A percentile compares a stretch with the other conserved stretches of the same genome.
Evolutionary conservation across 1,140 invertebrate species (phyloP).

Genomic region (Micrasema longulum): DNA sequence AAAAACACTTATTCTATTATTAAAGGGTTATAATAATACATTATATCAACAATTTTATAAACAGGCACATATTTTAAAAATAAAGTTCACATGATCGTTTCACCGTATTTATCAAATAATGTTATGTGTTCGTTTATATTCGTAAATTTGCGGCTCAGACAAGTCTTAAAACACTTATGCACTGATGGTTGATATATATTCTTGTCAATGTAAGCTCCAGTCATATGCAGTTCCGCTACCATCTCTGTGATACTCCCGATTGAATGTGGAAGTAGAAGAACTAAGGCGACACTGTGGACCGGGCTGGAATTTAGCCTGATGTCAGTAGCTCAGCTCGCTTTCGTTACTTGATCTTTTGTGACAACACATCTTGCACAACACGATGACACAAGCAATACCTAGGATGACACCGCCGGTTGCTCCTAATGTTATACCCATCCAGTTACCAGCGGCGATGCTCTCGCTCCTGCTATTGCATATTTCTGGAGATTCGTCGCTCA

Average conservation of each 20-base stretch:
- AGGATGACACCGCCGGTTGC: constrained; percentile 61
- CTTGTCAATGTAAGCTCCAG: constrained; percentile 68
- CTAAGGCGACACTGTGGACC: constrained; percentile 59
- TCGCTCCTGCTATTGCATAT: constrained; percentile 68
- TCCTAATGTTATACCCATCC: constrained; percentile 63
- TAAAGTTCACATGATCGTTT: constrained; percentile 11
- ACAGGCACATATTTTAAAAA: constrained; percentile 46
- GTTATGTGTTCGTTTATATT: constrained; percentile 14
- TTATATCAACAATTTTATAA: constrained; percentile 39
- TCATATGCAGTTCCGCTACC: constrained; percentile 61
- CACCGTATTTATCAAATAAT: constrained; percentile 10
- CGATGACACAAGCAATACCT: constrained; percentile 61
- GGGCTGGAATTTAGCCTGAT: constrained; percentile 64
- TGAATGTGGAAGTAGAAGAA: constrained; percentile 49
- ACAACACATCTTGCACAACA: constrained; percentile 65
- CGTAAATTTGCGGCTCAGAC: background rate
- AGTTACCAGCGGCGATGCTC: constrained; percentile 59
- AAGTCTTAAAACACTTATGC: constrained; percentile 7
- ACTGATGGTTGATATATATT: constrained; percentile 20
- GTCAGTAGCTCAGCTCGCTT: constrained; percentile 67
- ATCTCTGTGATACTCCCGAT: constrained; percentile 50
- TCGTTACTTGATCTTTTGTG: constrained; percentile 66
- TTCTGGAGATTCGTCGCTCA: constrained; percentile 75
- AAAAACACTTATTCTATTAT: too few species aligned
- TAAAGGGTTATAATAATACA: too few species aligned